Evolutionary conservation across 2,797 vertebrate species (phyloP), one percentile per base, ranked within the genome.

Genomic region (Gadopsis marmoratus): DNA sequence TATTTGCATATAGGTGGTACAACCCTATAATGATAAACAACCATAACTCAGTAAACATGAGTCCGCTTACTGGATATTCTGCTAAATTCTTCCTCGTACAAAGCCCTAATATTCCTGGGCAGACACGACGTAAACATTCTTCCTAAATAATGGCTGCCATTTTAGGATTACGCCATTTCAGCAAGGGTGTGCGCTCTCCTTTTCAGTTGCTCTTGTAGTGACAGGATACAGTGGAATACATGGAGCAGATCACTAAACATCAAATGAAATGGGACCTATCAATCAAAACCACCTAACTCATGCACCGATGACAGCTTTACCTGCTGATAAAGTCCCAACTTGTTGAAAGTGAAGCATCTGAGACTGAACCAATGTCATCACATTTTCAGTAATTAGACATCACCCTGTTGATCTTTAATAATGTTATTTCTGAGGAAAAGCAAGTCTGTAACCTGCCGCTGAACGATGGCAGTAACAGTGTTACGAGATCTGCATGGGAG

Each of bases 361-460:
- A 45, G 71, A 66, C 66, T 31, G 13, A 69, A 35, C 17, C 21
- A 11, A 26, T 26, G 13, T 16, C 26, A 35, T 59, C 75, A 78
- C 17, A 19, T 79, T 63, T 37, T 79, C 5, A 26, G 23, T n/a
- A 16, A 33, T 55, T 29, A 62, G 10, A 65, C 62, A 67, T 33
- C 56, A 3, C 5, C 19, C 5, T 55, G 29, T 66, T 72, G 48
- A 68, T n/a, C 64, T 63, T 51, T 55, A 19, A 67, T 53, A 2
- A 55, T 55, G 51, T 82, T 62, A 39, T 59, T 76, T 74, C 56
- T 16, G 31, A 77, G 1, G 63, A 69, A 37, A 77, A 79, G 76
- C 61, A 48, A 64, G 55, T 55, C 63, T 82, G 77, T 73, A 70
- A 85, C 78, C 31, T 35, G 67, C 82, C 8, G 7, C 81, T 78